A percentile compares a stretch with the other conserved stretches of the same genome.
Conservation (phyloP, 2,888 invertebrate genomes). For the Lasioglossum lativentre region DNA sequence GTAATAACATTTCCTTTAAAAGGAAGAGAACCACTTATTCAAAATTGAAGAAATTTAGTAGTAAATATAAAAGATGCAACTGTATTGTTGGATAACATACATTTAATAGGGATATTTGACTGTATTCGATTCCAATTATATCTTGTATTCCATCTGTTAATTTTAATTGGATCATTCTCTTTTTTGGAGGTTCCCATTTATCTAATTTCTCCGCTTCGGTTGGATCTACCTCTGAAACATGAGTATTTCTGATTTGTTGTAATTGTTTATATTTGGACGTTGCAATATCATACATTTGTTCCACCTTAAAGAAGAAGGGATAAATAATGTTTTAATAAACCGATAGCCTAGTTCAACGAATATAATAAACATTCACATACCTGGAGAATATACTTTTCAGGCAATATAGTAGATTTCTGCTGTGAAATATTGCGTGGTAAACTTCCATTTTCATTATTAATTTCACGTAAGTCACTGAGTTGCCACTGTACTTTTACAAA, state of each 20-base stretch:
- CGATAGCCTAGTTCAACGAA: neutral
- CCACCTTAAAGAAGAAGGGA: conserved; percentile 76
- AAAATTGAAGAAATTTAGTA: neutral
- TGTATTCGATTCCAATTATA: conserved; percentile 90
- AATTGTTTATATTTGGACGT: conserved; percentile 81
- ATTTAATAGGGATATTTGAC: conserved; percentile 86
- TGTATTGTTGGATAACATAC: conserved; percentile 72
- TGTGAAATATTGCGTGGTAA: conserved; percentile 86
- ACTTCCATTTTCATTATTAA: conserved; percentile 86
- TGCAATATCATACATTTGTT: conserved; percentile 84
- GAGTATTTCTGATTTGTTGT: conserved; percentile 84
- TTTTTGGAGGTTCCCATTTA: conserved; percentile 86
- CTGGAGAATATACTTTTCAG: conserved; percentile 88
- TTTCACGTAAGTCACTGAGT: conserved; percentile 88
- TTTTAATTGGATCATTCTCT: conserved; percentile 89
- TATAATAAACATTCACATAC: conserved; percentile 81
- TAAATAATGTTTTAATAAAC: neutral
- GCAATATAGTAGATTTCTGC: conserved; percentile 85
- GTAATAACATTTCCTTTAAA: conserved; percentile 80
- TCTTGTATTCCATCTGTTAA: conserved; percentile 91
- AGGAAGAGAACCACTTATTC: conserved; percentile 8
- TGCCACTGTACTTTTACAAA: conserved; percentile 89
- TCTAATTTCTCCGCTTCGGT: conserved; percentile 85
- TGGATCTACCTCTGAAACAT: conserved; percentile 85
- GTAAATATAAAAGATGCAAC: neutral